phyloP scores from a whole-genome alignment of 2,797 vertebrate genomes.

The Varecia variegata region DNA sequence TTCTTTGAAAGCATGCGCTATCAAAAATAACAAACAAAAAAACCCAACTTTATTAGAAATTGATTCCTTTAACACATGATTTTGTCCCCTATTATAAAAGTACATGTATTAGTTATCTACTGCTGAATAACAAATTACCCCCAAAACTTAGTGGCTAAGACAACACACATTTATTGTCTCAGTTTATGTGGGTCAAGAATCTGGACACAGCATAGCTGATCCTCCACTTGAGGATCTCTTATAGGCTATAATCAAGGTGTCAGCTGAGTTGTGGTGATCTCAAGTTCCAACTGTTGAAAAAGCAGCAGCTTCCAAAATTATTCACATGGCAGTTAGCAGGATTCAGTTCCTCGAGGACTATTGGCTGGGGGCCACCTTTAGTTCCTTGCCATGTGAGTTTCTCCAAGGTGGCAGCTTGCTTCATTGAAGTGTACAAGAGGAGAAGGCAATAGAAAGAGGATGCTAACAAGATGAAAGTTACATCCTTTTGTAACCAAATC shows the following conservation, averaged over 20 bases:
- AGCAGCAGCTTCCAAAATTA: background rate
- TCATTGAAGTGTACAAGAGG: background rate
- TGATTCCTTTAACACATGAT: background rate
- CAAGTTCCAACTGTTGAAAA: background rate
- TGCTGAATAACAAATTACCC: background rate
- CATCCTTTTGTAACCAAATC: background rate
- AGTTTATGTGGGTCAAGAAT: background rate
- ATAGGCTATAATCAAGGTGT: background rate
- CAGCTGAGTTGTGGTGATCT: background rate
- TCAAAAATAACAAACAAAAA: background rate
- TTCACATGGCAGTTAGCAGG: background rate
- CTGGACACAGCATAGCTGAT: background rate
- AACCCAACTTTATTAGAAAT: background rate
- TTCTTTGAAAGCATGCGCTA: background rate
- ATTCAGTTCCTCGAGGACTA: background rate
- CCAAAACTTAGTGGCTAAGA: background rate
- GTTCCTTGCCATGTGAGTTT: background rate
- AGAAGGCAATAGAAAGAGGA: background rate
- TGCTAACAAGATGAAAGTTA: background rate
- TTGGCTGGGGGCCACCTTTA: background rate
- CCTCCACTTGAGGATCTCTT: background rate
- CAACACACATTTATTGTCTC: background rate
- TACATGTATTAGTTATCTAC: background rate
- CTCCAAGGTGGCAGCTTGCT: background rate
- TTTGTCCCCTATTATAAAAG: background rate